Evolutionary conservation across 1,140 invertebrate genomes (phyloP), one percentile per base, ranked within the genome.

Genomic region (Camponotus floridanus): DNA sequence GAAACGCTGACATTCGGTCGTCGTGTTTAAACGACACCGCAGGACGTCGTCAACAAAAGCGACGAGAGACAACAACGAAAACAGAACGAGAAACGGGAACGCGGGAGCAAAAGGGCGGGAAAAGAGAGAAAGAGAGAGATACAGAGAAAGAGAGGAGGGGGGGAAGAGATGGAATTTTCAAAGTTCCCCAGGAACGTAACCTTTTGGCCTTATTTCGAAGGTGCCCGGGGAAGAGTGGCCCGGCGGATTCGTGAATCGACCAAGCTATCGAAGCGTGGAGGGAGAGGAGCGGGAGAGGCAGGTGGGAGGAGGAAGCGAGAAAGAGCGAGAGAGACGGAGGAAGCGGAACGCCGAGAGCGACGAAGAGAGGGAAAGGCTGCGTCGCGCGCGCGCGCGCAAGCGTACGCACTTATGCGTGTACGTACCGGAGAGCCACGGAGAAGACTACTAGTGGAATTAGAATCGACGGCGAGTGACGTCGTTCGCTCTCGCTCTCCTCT

Each of bases 201-300:
- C 68, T 42, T 86, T 80, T 86, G 87, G 61, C 87, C 83, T 88
- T 91, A 86, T 90, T 91, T 88, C 71, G 84, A 90, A 86, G 83
- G 87, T 85, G 68, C 91, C 90, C 90, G 92, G 91, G 91, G 86
- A 92, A 91, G 88, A 86, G 90, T 83, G 85, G 81, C 92, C 89
- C 89, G 90, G 92, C 88, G 86, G 86, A 92, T 89, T 90, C 84
- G 87, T 91, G 91, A 93, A 93, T 93, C 92, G 92, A 93, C 92
- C 91, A 93, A 93, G 90, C 91, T 92, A 91, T 26, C 89, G 92
- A 89, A 70, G 67, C 65, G 64, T 76, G 61, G 85, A 62, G 90
- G 71, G 86, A 84, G 80, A 13, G 76, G 71, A 26, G 57, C 51
- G 70, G 70, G 65, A 51, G 51, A 26, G 26, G 26, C 33, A 73